Evolutionary conservation across 2,113 vertebrate species (phyloP).

Genomic region (Peucedramus taeniatus): DNA sequence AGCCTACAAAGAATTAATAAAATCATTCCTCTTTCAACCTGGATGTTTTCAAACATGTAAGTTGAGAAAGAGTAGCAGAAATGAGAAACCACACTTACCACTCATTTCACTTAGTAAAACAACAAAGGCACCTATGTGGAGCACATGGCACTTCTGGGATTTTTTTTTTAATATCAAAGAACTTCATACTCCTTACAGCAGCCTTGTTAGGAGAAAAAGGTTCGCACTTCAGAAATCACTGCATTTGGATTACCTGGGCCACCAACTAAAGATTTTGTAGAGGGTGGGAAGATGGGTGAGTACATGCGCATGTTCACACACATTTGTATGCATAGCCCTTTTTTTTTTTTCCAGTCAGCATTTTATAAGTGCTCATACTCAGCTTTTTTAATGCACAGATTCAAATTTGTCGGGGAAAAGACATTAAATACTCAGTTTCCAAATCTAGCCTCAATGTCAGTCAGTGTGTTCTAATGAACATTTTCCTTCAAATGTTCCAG

Average conservation of each 20-base stretch:
- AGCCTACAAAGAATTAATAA: neutral
- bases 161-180: neutral
- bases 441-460: neutral
- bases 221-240: neutral
- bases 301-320: accelerated
- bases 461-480: neutral
- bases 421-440: neutral
- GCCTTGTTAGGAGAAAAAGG: neutral
- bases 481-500: neutral
- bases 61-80: neutral
- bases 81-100: neutral
- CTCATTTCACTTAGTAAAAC: neutral
- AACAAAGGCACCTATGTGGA: neutral
- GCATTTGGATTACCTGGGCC: neutral
- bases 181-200: neutral
- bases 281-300: neutral
- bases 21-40: neutral
- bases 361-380: neutral
- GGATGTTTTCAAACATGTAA: neutral
- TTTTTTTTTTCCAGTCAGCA: neutral
- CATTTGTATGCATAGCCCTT: neutral
- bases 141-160: neutral
- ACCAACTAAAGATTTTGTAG: neutral
- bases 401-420: neutral
- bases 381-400: neutral